Evolutionary conservation across 53 echinoderm and acorn worm genomes (phyloP).

Genomic region (Henricia sp.): DNA sequence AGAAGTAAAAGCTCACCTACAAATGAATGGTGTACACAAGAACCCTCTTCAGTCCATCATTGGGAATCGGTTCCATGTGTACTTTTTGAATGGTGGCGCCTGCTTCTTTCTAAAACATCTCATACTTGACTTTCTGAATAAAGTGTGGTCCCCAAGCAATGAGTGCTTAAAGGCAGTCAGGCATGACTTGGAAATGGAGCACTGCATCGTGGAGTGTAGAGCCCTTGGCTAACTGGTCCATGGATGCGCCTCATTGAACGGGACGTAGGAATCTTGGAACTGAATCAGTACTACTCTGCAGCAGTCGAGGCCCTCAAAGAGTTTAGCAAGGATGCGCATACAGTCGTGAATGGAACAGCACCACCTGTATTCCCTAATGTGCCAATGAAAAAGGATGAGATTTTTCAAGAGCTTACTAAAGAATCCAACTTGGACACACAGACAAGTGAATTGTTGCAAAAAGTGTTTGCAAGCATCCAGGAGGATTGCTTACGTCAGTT

Average conservation of each 20-base stretch:
- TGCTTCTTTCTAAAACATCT: slow-evolving; percentile 3
- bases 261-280: neutral
- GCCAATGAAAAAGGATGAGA: slow-evolving; percentile 6
- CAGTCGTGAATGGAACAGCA: slow-evolving; percentile 28
- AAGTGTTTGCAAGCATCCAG: neutral
- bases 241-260: slow-evolving; percentile 5
- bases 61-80: slow-evolving; percentile 26
- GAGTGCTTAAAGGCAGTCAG: slow-evolving; percentile 31
- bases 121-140: slow-evolving; percentile 13
- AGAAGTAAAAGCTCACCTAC: slow-evolving; percentile 4
- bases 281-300: slow-evolving; percentile 10
- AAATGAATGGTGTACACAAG: slow-evolving; percentile 5
- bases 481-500: slow-evolving; percentile 45
- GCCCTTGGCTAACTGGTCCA: slow-evolving; percentile 24
- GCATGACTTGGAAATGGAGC: slow-evolving; percentile 21
- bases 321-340: neutral
- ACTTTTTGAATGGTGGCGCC: slow-evolving; percentile 26
- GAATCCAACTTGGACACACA: slow-evolving; percentile 12
- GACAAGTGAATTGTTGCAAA: slow-evolving; percentile 1
- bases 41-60: no score
- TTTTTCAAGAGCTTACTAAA: slow-evolving; percentile 1
- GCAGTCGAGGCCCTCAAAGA: neutral
- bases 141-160: slow-evolving; percentile 21
- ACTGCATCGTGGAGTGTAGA: slow-evolving; percentile 4
- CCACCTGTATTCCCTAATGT: neutral